These are phyloP conservation scores for Lasiurus cinereus DNA, from an alignment of 2,113 vertebrate genomes.

Conservation along the genomic window DNA sequence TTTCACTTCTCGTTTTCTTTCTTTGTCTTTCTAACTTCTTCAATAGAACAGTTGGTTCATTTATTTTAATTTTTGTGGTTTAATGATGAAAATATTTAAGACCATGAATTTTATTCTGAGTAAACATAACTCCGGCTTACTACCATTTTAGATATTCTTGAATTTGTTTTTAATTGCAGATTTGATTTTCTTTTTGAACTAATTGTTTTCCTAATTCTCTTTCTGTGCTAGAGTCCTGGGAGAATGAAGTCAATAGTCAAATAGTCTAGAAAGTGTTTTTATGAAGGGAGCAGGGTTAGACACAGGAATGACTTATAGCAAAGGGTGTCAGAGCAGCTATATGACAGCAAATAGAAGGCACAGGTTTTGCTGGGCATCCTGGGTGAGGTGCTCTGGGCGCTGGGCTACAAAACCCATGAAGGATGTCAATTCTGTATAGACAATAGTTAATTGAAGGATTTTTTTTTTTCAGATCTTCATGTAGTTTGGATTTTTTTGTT, in stretches of 20 bases:
- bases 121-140: not conserved
- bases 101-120: constrained; percentile 3
- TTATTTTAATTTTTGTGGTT: constrained; percentile 58
- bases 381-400: not conserved
- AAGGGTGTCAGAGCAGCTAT: not conserved
- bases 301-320: not conserved
- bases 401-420: too few species aligned
- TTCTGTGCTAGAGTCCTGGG: not conserved
- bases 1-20: constrained; percentile 15
- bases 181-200: constrained; percentile 47
- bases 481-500: not conserved
- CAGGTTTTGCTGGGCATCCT: not conserved
- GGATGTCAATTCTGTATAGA: not conserved
- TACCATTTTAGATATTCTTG: constrained; percentile 27
- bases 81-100: constrained; percentile 44
- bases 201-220: not conserved
- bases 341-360: not conserved
- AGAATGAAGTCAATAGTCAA: not conserved
- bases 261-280: not conserved
- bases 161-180: not conserved
- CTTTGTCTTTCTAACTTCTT: constrained; percentile 31
- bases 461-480: not conserved
- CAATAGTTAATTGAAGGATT: not conserved
- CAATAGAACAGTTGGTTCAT: not conserved
- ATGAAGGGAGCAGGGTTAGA: not conserved